phyloP scores from a whole-genome alignment of 2,797 vertebrate genomes.

The Gallinago nigripennis region DNA sequence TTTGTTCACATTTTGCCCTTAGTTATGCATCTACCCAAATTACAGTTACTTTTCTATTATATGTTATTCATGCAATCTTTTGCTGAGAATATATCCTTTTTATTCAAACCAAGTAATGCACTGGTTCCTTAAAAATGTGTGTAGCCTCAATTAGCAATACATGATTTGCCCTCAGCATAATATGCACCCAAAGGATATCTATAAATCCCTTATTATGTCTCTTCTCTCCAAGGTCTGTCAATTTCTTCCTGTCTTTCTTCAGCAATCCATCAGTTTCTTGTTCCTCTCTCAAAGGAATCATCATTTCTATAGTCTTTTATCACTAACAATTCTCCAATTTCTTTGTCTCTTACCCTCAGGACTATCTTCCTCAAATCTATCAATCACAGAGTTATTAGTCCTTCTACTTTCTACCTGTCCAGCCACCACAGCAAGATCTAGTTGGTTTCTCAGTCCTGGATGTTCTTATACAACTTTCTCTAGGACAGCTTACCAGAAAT shows the following conservation, averaged over 20 bases:
- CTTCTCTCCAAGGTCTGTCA: not conserved
- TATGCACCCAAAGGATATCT: not conserved
- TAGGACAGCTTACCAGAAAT: not conserved
- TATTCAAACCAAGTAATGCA: not conserved
- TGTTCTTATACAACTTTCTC: not conserved
- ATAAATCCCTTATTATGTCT: not conserved
- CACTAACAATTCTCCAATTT: not conserved
- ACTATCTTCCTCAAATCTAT: not conserved
- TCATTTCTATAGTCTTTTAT: not conserved
- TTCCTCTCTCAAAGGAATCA: not conserved
- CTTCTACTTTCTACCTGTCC: not conserved
- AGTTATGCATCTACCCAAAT: constrained; percentile 4
- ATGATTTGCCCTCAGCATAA: not conserved
- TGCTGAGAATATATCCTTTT: not conserved
- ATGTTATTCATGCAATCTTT: not conserved
- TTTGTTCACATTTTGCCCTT: constrained; percentile 38
- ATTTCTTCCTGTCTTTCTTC: not conserved
- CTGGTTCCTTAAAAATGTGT: not conserved
- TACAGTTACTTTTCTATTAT: constrained; percentile 6
- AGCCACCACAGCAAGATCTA: not conserved
- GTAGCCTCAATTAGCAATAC: not conserved
- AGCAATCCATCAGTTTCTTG: not conserved
- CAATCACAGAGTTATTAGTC: not conserved
- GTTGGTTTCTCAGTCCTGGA: not conserved
- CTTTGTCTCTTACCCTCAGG: not conserved